These are phyloP conservation scores for Mamestra configurata DNA, from an alignment of 1,140 invertebrate genomes.

Conservation along the genomic window DNA sequence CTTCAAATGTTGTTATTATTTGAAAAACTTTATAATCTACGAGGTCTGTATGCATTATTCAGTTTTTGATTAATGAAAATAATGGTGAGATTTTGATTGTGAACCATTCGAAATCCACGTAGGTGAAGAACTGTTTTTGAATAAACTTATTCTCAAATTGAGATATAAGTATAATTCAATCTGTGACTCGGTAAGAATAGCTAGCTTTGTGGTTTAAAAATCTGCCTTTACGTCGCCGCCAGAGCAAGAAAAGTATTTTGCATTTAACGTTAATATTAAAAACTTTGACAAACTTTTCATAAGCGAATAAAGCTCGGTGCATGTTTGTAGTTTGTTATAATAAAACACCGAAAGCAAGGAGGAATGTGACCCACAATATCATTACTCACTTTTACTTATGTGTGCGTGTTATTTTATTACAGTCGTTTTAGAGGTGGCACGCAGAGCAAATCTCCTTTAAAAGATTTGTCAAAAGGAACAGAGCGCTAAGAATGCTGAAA, in stretches of 20 bases:
- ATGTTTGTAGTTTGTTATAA: conserved; percentile 1
- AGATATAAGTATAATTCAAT: not conserved
- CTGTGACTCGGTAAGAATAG: not conserved
- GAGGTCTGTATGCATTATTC: too few relatives aligned
- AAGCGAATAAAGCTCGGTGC: not conserved
- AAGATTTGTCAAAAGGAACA: conserved; percentile 53
- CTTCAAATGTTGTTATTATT: too few relatives aligned
- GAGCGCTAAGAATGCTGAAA: conserved; percentile 61
- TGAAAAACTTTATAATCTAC: not conserved
- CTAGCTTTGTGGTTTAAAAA: not conserved
- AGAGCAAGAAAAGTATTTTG: conserved; percentile 7
- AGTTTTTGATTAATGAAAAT: too few relatives aligned
- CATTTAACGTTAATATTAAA: not conserved
- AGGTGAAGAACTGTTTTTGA: too few relatives aligned
- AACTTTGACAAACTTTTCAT: conserved; percentile 11
- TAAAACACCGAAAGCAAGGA: not conserved
- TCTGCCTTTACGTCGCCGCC: too few relatives aligned
- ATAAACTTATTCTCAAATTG: too few relatives aligned
- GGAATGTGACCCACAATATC: not conserved
- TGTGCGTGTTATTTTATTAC: conserved; percentile 14
- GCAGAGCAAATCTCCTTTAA: conserved; percentile 32
- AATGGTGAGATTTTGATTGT: too few relatives aligned
- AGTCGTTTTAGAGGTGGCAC: conserved; percentile 35
- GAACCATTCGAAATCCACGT: too few relatives aligned
- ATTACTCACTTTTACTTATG: conserved; percentile 32